Base-by-base conservation (phyloP, 2,888 invertebrate species). In the Dynastes hyllus region DNA sequence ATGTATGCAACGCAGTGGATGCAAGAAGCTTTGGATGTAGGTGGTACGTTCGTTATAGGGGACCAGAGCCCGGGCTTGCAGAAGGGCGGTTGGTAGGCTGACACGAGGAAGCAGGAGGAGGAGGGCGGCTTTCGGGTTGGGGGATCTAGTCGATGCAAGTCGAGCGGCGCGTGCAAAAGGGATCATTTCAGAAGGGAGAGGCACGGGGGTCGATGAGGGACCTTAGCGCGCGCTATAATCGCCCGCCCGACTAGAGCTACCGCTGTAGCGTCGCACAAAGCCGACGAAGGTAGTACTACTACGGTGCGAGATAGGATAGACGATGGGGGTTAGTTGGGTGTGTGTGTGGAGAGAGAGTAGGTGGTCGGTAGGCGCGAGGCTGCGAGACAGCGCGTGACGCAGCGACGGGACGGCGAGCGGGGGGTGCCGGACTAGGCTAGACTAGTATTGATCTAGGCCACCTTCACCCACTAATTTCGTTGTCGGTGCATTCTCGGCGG, bases 381-480 rank as follows among this genome's bases (percentile, higher is more conserved):
- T 40, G 32, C 69, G 79, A 37, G 78, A 66, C 45, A 70, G 63
- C 78, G 45, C 45, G 45, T 45, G 45, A 45, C 66, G 77, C 53
- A 29, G 55, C 55, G 55, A 16, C 22, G 55, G 55, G 13, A 16
- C 55, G 22, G 22, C 55, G 8, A 22, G 22, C 22, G 22, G 22
- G 22, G 84, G 84, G 82, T 83, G 83, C 83, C 81, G 82, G 82
- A 83, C 88, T 88, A 88, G 88, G 88, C 88, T 87, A 88, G 88
- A 88, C 88, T 88, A 88, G 88, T 88, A 88, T 88, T 87, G 86
- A 87, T 88, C 88, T 88, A 88, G 88, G 87, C 86, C 84, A 85
- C 83, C 84, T 81, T 82, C 83, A 76, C 81, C 83, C 82, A 81
- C 79, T 78, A 69, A 70, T 87, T 87, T 87, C 86, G 86, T 86